phyloP scores from a whole-genome alignment of 1,140 invertebrate genomes.

The Sesamia nonagrioides region DNA sequence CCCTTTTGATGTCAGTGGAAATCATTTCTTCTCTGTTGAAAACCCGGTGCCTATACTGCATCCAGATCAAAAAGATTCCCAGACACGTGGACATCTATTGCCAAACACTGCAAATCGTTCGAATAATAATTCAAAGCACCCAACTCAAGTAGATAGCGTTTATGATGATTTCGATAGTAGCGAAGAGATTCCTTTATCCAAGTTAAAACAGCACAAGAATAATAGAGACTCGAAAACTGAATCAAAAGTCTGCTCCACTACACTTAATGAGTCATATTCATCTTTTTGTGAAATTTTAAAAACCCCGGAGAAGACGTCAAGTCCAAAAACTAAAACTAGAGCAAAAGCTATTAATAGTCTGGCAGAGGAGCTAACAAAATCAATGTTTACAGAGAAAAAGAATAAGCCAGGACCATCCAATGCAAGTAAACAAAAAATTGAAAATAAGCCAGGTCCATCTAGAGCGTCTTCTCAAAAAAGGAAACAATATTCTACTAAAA shows the following conservation, averaged over 20 bases:
- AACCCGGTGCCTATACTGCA: no score
- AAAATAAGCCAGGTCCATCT: no score
- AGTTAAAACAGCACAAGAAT: slow-evolving; percentile 1
- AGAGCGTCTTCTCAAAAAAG: no score
- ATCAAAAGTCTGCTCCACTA: neutral
- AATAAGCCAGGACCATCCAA: slow-evolving; percentile 2
- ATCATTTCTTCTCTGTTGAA: no score
- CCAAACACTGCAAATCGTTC: no score
- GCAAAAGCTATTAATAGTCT: slow-evolving; percentile 35
- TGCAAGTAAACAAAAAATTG: neutral
- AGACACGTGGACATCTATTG: no score
- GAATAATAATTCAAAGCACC: neutral
- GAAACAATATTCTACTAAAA: no score
- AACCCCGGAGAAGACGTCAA: slow-evolving; percentile 15
- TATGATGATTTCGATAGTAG: neutral
- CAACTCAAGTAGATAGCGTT: neutral
- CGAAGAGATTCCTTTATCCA: neutral
- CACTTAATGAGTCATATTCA: slow-evolving; percentile 8
- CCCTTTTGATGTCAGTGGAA: no score
- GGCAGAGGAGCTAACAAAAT: slow-evolving; percentile 14
- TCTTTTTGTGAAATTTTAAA: slow-evolving; percentile 15
- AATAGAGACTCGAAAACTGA: neutral
- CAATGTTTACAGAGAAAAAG: slow-evolving; percentile 7
- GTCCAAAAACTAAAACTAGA: slow-evolving; percentile 2
- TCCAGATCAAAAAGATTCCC: no score